Conservation (phyloP, 2,113 vertebrate species). For the Probosciger aterrimus region DNA sequence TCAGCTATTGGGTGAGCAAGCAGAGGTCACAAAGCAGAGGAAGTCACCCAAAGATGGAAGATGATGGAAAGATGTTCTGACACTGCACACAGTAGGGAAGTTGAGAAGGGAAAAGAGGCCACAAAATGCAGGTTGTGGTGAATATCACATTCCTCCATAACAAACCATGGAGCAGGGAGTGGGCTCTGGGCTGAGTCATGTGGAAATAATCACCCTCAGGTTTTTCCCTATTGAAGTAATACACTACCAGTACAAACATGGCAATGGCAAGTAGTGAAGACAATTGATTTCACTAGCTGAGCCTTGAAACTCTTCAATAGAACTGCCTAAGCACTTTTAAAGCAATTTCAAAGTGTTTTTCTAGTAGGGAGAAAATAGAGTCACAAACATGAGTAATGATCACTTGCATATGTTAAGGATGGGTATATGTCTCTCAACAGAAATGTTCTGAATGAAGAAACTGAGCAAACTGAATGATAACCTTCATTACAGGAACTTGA, state of each 20-base stretch:
- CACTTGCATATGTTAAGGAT: background rate
- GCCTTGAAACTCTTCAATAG: background rate
- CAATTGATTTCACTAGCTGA: background rate
- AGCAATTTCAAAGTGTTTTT: background rate
- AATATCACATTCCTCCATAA: background rate
- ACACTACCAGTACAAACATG: background rate
- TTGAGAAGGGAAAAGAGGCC: background rate
- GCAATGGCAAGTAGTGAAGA: background rate
- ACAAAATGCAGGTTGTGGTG: background rate
- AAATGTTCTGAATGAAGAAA: background rate
- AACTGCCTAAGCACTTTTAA: background rate
- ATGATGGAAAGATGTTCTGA: background rate
- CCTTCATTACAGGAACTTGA: background rate
- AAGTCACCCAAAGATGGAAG: background rate
- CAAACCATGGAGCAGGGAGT: fast-evolving
- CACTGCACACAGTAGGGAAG: background rate
- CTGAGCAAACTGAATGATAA: background rate
- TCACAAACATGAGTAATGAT: background rate
- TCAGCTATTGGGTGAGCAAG: background rate
- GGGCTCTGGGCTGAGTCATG: background rate
- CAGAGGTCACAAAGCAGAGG: background rate
- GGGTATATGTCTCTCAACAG: background rate
- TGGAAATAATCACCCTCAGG: fast-evolving
- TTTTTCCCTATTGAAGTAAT: background rate
- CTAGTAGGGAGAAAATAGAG: background rate